Conservation (phyloP, 2,888 invertebrate genomes). For the Arenicola marina region DNA sequence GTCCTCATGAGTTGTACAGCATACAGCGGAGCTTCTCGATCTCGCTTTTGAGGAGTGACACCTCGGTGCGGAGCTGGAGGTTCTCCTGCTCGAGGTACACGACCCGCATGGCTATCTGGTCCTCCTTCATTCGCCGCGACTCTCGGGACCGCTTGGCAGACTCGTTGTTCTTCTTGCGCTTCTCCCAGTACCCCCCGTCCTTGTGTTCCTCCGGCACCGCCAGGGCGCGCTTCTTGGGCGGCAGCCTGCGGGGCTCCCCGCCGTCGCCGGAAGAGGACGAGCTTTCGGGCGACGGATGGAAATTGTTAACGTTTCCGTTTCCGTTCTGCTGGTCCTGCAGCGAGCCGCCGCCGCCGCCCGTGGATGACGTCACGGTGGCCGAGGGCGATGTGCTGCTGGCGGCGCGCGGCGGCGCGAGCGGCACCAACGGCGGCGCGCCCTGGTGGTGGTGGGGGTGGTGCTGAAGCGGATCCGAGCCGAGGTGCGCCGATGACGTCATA, state of each 20-base stretch:
- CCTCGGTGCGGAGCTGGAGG: slow-evolving; percentile 55
- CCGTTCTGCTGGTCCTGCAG: no score
- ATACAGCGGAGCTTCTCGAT: slow-evolving; percentile 53
- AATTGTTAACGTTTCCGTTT: no score
- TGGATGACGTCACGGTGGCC: neutral
- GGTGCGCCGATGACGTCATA: neutral
- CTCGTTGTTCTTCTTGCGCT: slow-evolving; percentile 62
- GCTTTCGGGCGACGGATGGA: no score
- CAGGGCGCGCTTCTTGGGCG: slow-evolving; percentile 46
- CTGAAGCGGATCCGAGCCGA: neutral
- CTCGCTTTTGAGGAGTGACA: slow-evolving; percentile 51
- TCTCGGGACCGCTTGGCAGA: slow-evolving; percentile 61
- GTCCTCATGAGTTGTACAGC: slow-evolving; percentile 46
- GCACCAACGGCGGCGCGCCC: neutral
- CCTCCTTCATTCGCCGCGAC: slow-evolving; percentile 57
- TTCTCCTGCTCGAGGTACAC: slow-evolving; percentile 59
- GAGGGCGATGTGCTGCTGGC: neutral
- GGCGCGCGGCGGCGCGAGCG: neutral
- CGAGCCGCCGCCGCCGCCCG: neutral
- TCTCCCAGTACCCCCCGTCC: slow-evolving; percentile 59
- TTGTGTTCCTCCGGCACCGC: slow-evolving; percentile 47
- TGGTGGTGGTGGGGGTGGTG: neutral
- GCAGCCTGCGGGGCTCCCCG: no score
- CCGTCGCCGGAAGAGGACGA: no score
- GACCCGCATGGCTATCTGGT: slow-evolving; percentile 53